Evolutionary conservation across 2,113 vertebrate genomes (phyloP).

Genomic region (Chloebia gouldiae): DNA sequence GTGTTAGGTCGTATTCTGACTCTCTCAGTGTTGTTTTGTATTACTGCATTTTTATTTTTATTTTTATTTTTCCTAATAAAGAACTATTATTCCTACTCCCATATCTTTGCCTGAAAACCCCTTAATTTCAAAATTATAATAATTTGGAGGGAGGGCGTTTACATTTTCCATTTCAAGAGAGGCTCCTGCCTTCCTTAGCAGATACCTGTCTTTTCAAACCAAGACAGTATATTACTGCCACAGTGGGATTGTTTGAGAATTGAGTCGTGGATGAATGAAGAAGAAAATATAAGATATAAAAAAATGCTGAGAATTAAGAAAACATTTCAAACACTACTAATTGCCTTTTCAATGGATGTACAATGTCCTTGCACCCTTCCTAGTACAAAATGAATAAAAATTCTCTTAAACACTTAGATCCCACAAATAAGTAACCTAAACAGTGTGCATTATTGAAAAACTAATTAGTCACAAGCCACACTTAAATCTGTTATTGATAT

Average conservation of each 20-base stretch:
- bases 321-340: not conserved
- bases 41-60: not conserved
- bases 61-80: not conserved
- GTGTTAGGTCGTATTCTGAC: not conserved
- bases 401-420: not conserved
- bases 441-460: not conserved
- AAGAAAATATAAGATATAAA: not conserved
- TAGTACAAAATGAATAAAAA: not conserved
- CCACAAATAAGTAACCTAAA: not conserved
- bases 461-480: not conserved
- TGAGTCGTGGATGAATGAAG: not conserved
- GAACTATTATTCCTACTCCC: not conserved
- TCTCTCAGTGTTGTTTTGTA: not conserved
- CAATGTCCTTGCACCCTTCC: not conserved
- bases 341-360: not conserved
- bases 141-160: not conserved
- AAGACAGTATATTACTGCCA: not conserved
- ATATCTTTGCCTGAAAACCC: not conserved
- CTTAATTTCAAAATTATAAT: not conserved
- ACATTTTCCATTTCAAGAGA: not conserved
- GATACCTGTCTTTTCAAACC: not conserved
- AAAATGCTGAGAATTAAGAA: not conserved
- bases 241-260: not conserved
- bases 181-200: not conserved
- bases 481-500: not conserved